Evolutionary conservation across 2,797 vertebrate species (phyloP).

Genomic region (Austrolebias charrua): DNA sequence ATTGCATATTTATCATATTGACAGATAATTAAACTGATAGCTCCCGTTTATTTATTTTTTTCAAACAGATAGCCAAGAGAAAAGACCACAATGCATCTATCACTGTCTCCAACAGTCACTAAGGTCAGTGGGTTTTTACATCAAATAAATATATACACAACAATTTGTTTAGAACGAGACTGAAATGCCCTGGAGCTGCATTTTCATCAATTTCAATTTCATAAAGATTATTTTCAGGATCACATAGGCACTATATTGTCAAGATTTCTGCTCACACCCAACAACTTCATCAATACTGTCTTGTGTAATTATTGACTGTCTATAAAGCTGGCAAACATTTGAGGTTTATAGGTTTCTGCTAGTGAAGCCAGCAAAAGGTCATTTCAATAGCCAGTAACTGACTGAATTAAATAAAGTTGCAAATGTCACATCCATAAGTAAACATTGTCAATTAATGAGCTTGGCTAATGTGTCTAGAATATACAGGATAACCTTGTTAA

Average conservation of each 20-base stretch:
- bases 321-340: constrained; percentile 62
- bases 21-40: constrained; percentile 20
- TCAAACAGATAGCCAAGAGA: constrained; percentile 34
- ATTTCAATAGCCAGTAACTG: constrained; percentile 73
- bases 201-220: constrained; percentile 56
- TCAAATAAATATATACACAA: constrained; percentile 25
- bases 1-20: constrained; percentile 18
- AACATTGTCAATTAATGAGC: constrained; percentile 67
- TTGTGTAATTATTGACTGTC: constrained; percentile 74
- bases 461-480: constrained; percentile 59
- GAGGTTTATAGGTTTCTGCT: constrained; percentile 65
- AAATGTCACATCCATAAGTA: constrained; percentile 80
- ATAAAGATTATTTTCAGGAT: constrained; percentile 52
- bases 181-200: constrained; percentile 16
- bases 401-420: constrained; percentile 80
- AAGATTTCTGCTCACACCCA: constrained; percentile 58
- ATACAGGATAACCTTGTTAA: constrained; percentile 38
- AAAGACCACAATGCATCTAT: constrained; percentile 42
- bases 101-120: constrained; percentile 31
- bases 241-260: constrained; percentile 24
- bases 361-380: constrained; percentile 75
- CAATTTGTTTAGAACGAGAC: constrained; percentile 33
- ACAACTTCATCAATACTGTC: constrained; percentile 74
- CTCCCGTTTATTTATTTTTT: constrained; percentile 25
- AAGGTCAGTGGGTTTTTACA: constrained; percentile 13